Evolutionary conservation across 2,113 vertebrate genomes (phyloP).

Genomic region (Brachypteracias leptosomus): DNA sequence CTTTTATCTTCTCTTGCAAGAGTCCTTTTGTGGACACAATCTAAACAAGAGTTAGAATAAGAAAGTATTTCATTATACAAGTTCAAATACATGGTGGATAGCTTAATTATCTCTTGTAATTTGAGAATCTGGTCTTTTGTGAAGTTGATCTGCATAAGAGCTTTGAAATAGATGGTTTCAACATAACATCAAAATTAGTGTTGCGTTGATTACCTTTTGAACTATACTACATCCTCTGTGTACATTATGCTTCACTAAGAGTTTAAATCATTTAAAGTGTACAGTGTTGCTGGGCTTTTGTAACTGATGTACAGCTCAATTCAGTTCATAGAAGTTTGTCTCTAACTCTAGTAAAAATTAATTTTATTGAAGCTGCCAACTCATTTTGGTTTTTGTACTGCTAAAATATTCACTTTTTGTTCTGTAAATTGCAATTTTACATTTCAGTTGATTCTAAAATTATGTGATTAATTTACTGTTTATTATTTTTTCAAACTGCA

Average conservation of each 20-base stretch:
- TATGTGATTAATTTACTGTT: conserved; percentile 14
- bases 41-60: neutral
- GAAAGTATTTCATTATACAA: neutral
- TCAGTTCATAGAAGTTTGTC: neutral
- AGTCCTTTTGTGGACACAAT: neutral
- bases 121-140: neutral
- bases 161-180: neutral
- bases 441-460: conserved; percentile 23
- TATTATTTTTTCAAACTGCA: conserved; percentile 36
- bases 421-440: conserved; percentile 8
- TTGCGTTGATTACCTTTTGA: neutral
- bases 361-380: neutral
- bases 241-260: accelerated
- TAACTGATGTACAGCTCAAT: neutral
- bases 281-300: neutral
- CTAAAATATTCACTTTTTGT: conserved; percentile 7
- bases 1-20: neutral
- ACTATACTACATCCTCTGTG: neutral
- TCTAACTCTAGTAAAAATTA: neutral
- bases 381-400: neutral
- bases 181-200: neutral
- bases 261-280: neutral
- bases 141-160: neutral
- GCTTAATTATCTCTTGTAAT: neutral
- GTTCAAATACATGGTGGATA: neutral